Conservation (phyloP, 2,797 vertebrate species). For the Carduelis carduelis region DNA sequence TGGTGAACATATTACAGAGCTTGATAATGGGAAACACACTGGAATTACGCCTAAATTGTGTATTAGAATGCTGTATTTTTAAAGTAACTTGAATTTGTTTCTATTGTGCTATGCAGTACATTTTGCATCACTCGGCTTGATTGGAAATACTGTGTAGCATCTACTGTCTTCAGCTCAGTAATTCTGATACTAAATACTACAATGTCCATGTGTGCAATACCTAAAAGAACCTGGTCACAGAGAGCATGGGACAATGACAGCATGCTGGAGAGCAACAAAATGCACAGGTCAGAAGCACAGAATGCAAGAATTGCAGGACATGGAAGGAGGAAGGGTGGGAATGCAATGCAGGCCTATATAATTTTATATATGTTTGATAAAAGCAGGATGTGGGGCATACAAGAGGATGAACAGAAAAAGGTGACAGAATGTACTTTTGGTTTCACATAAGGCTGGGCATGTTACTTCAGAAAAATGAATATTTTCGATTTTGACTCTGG, state of each 20-base stretch:
- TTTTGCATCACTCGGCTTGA: background rate
- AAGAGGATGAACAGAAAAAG: background rate
- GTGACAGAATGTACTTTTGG: background rate
- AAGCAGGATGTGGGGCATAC: background rate
- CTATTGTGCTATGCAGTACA: background rate
- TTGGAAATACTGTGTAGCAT: background rate
- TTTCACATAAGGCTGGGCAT: background rate
- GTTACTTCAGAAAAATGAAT: background rate
- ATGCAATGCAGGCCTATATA: background rate
- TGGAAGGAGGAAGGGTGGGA: background rate
- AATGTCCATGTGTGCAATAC: accelerated
- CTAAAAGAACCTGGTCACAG: background rate
- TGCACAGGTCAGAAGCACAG: background rate
- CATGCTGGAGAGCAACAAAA: background rate
- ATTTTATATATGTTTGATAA: background rate
- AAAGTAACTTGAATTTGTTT: background rate
- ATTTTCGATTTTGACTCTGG: background rate
- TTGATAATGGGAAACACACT: background rate
- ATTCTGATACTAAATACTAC: background rate
- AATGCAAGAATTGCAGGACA: background rate
- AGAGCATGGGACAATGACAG: background rate
- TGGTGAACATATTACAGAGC: background rate
- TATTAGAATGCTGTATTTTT: background rate
- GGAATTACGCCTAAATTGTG: background rate
- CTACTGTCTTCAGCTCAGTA: background rate